phyloP scores from a whole-genome alignment of 2,797 vertebrate genomes.

The Argentina silus region DNA sequence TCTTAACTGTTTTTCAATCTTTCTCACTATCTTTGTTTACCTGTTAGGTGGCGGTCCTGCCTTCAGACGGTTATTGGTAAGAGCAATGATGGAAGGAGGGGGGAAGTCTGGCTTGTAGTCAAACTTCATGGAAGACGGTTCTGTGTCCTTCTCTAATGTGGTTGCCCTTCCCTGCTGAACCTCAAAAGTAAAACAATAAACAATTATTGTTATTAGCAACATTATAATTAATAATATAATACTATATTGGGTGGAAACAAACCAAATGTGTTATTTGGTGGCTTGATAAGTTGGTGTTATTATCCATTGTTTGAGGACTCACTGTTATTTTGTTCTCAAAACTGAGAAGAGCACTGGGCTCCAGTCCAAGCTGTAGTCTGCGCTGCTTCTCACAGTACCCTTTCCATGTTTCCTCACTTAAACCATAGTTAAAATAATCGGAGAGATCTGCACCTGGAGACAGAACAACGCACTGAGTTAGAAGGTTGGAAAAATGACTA shows the following conservation, averaged over 20 bases:
- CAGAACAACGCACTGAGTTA: background rate
- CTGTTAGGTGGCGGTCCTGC: constrained; percentile 73
- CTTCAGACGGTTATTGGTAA: constrained; percentile 61
- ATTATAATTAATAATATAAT: background rate
- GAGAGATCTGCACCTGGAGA: constrained; percentile 77
- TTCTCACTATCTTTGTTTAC: constrained; percentile 39
- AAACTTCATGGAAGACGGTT: constrained; percentile 66
- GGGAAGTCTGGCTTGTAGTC: constrained; percentile 71
- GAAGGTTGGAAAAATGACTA: background rate
- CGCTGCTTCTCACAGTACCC: constrained; percentile 79
- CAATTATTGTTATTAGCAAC: too few species aligned
- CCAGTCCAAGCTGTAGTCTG: constrained; percentile 75
- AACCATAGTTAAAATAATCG: constrained; percentile 81
- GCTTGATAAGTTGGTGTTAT: background rate
- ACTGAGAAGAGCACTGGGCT: constrained; percentile 62
- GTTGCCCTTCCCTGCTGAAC: constrained; percentile 75
- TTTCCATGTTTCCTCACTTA: constrained; percentile 81
- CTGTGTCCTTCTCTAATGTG: constrained; percentile 69
- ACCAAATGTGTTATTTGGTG: background rate
- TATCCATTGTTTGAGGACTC: constrained; percentile 2
- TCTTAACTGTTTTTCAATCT: constrained; percentile 2
- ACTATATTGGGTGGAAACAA: background rate
- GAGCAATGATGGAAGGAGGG: constrained; percentile 23
- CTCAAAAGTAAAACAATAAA: constrained; percentile 45
- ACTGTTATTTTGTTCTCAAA: constrained; percentile 78